Evolutionary conservation across 2,113 vertebrate species (phyloP).

Genomic region (Perca flavescens): DNA sequence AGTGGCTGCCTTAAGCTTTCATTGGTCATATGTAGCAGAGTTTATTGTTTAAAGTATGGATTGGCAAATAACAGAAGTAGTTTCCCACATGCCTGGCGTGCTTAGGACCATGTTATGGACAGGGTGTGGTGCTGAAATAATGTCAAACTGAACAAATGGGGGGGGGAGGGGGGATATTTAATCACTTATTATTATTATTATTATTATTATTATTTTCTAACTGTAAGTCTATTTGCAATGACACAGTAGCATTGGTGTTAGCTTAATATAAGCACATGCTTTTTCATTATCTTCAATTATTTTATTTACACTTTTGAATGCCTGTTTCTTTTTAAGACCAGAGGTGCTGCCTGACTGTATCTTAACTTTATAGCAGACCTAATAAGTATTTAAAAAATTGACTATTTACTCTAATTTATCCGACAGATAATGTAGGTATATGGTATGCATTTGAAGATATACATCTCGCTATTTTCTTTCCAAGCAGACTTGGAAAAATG

Average conservation of each 20-base stretch:
- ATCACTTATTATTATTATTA: not conserved
- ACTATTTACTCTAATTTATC: not conserved
- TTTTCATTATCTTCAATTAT: not conserved
- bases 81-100: not conserved
- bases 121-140: not conserved
- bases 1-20: not conserved
- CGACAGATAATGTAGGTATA: not conserved
- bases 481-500: not conserved
- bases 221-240: not conserved
- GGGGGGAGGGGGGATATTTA: not conserved
- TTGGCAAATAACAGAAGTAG: not conserved
- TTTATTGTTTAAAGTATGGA: conserved; percentile 16
- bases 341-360: not conserved
- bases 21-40: not conserved
- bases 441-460: not conserved
- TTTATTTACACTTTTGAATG: not conserved
- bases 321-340: not conserved
- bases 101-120: not conserved
- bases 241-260: not conserved
- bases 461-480: not conserved
- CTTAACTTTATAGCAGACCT: not conserved
- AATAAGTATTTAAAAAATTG: not conserved
- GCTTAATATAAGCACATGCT: not conserved
- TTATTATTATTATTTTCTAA: not conserved
- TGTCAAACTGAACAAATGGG: not conserved